These are phyloP conservation scores for Anarrhichthys ocellatus DNA, from an alignment of 2,113 vertebrate genomes.

Conservation along the genomic window DNA sequence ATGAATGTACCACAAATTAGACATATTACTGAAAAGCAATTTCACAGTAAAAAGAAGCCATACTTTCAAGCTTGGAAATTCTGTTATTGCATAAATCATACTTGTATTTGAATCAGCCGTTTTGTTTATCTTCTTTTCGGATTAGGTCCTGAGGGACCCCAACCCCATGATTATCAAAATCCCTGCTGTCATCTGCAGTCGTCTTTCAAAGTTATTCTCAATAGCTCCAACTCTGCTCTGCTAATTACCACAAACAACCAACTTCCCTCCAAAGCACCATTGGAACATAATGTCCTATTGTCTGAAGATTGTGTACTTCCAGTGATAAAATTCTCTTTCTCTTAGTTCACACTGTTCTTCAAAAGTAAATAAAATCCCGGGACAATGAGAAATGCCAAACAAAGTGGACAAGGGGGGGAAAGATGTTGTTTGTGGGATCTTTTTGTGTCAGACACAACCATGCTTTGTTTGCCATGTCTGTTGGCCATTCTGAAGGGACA, in stretches of 20 bases:
- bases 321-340: conserved; percentile 73
- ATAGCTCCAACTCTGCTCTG: conserved; percentile 69
- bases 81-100: conserved; percentile 58
- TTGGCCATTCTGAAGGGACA: conserved; percentile 81
- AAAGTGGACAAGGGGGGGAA: conserved; percentile 68
- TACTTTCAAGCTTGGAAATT: conserved; percentile 41
- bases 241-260: conserved; percentile 74
- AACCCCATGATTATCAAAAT: conserved; percentile 77
- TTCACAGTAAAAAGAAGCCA: conserved; percentile 10
- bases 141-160: conserved; percentile 75
- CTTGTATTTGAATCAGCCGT: conserved; percentile 75
- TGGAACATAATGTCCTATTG: conserved; percentile 74
- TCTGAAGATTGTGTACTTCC: conserved; percentile 67
- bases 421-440: conserved; percentile 70
- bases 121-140: conserved; percentile 80
- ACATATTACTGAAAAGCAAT: background rate
- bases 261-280: conserved; percentile 74
- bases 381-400: conserved; percentile 75
- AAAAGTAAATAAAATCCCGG: conserved; percentile 75
- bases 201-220: conserved; percentile 78
- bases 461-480: conserved; percentile 76
- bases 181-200: conserved; percentile 76
- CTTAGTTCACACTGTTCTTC: conserved; percentile 65
- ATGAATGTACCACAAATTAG: conserved; percentile 4
- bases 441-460: conserved; percentile 73